Evolutionary conservation across 2,888 invertebrate genomes (phyloP).

Genomic region (Minunthozetes semirufus): DNA sequence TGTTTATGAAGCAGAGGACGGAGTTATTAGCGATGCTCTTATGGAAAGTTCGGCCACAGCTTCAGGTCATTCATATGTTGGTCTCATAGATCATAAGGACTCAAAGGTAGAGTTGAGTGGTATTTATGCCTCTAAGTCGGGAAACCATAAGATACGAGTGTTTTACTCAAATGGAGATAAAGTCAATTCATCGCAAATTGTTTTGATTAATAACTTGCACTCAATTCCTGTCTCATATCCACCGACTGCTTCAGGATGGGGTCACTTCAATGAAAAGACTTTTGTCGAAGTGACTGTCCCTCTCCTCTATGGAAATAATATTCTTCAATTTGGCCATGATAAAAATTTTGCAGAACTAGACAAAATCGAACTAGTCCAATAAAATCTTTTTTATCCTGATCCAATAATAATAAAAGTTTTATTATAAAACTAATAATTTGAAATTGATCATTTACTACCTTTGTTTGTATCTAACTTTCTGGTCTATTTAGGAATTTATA

Average conservation of each 20-base stretch:
- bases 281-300: background rate
- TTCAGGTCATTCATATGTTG: constrained; percentile 1
- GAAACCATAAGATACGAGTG: background rate
- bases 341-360: background rate
- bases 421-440: too few relatives aligned
- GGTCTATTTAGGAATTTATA: too few relatives aligned
- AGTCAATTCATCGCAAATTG: background rate
- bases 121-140: background rate
- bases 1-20: constrained; percentile 9
- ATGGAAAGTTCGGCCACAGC: background rate
- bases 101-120: constrained; percentile 10
- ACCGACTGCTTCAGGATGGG: background rate
- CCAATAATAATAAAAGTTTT: too few relatives aligned
- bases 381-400: too few relatives aligned
- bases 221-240: background rate
- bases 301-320: background rate
- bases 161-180: constrained; percentile 2
- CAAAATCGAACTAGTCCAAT: background rate
- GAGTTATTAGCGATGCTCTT: background rate
- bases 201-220: constrained; percentile 1
- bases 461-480: too few relatives aligned
- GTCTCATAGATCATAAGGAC: background rate
- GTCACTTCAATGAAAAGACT: background rate
- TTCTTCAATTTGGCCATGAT: background rate
- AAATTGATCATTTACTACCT: too few relatives aligned